A percentile compares a stretch with the other conserved stretches of the same genome.
Evolutionary conservation across 2,113 vertebrate species (phyloP).

Genomic region (Ceyx cyanopectus): DNA sequence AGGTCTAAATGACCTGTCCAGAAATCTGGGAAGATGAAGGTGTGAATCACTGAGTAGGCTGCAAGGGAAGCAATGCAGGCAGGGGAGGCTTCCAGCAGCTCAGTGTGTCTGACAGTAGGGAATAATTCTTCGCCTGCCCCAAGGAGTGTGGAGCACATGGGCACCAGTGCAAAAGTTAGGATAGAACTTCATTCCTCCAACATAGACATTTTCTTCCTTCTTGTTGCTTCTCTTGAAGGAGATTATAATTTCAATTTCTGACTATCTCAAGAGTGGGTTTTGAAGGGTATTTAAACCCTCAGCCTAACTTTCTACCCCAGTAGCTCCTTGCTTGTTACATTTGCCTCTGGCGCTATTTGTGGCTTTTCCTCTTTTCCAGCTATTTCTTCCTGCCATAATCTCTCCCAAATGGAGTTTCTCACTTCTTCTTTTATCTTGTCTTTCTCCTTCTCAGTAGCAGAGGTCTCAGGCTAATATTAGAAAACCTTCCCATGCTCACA

Average conservation of each 20-base stretch:
- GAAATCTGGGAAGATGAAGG: neutral
- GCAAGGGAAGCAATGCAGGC: neutral
- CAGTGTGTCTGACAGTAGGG: neutral
- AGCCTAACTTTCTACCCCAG: neutral
- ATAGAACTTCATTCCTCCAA: neutral
- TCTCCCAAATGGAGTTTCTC: neutral
- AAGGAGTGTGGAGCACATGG: neutral
- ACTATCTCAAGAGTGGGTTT: neutral
- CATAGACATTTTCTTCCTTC: neutral
- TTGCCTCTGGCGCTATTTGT: fast-evolving
- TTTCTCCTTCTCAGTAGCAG: neutral
- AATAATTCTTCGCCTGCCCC: neutral
- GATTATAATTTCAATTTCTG: slow-evolving; percentile 22
- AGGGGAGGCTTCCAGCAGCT: neutral
- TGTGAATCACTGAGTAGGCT: slow-evolving; percentile 4
- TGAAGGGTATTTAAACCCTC: neutral
- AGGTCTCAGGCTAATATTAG: neutral
- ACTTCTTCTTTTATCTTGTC: neutral
- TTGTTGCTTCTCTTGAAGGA: neutral
- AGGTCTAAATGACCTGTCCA: slow-evolving; percentile 3
- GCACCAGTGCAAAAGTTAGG: neutral
- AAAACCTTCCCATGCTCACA: neutral
- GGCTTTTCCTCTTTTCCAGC: neutral
- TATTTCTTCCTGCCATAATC: neutral
- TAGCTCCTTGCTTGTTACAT: neutral